phyloP scores from a whole-genome alignment of 2,888 invertebrate species.

The Ptychoptera contaminata region DNA sequence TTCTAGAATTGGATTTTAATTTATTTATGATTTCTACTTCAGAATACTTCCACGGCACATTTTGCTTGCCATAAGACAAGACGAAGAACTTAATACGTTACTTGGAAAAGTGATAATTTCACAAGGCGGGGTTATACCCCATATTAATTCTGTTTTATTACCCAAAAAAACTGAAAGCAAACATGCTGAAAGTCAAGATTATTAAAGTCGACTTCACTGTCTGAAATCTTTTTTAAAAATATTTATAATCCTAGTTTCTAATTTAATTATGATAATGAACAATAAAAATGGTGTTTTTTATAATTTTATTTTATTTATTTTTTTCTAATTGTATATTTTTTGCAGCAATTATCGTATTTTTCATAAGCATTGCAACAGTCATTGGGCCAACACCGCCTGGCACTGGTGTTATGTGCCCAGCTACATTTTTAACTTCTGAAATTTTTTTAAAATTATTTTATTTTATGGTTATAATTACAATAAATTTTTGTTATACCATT shows the following conservation, averaged over 20 bases:
- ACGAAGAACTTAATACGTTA: neutral
- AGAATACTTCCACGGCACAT: neutral
- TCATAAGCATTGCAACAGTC: constrained; percentile 89
- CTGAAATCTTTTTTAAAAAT: too few relatives aligned
- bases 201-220: too few relatives aligned
- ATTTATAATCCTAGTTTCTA: too few relatives aligned
- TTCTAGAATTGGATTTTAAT: too few relatives aligned
- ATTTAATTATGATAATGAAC: too few relatives aligned
- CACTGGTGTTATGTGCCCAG: constrained; percentile 76
- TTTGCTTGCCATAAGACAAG: neutral
- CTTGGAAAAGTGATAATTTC: neutral
- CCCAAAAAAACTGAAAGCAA: neutral
- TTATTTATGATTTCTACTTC: too few relatives aligned
- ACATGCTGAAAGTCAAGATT: neutral
- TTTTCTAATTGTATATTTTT: constrained; percentile 22
- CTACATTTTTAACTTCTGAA: constrained; percentile 57
- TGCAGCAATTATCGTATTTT: constrained; percentile 69
- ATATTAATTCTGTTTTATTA: neutral
- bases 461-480: neutral
- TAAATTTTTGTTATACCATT: constrained; percentile 42
- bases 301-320: too few relatives aligned
- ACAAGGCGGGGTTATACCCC: neutral
- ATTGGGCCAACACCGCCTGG: constrained; percentile 88
- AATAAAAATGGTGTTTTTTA: too few relatives aligned
- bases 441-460: constrained; percentile 15